Evolutionary conservation across 1,140 invertebrate species (phyloP).

Genomic region (Drosophila pseudoobscura): DNA sequence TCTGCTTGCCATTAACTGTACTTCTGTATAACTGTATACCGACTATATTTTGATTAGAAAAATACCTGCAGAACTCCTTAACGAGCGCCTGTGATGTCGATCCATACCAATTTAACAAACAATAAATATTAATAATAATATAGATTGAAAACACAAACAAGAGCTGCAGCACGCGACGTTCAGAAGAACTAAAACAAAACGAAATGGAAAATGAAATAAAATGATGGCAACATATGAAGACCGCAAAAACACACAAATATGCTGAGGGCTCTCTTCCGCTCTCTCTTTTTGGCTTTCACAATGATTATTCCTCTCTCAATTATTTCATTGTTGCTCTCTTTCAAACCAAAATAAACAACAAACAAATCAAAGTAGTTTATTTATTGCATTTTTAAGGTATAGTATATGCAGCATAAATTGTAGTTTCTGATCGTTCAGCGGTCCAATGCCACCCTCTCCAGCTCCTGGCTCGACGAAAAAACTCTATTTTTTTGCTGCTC

Average conservation of each 20-base stretch:
- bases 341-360: no score
- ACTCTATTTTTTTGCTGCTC: no score
- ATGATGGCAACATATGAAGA: constrained; percentile 34
- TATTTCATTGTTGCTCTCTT: no score
- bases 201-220: constrained; percentile 47
- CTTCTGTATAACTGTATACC: constrained; percentile 20
- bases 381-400: no score
- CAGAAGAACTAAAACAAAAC: constrained; percentile 68
- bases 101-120: constrained; percentile 40
- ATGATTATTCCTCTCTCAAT: no score
- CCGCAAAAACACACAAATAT: constrained; percentile 2
- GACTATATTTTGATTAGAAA: neutral
- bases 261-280: constrained; percentile 3
- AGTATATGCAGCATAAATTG: no score
- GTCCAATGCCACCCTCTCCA: no score
- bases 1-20: constrained; percentile 10
- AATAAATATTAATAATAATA: constrained; percentile 24
- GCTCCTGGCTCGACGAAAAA: no score
- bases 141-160: constrained; percentile 42
- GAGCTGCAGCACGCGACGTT: constrained; percentile 53
- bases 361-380: no score
- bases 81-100: constrained; percentile 30
- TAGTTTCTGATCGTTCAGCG: no score
- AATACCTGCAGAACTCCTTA: constrained; percentile 57
- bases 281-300: no score